These are phyloP conservation scores for Megaustenia siamemsis DNA, from an alignment of 2,888 invertebrate genomes.

Conservation along the genomic window DNA sequence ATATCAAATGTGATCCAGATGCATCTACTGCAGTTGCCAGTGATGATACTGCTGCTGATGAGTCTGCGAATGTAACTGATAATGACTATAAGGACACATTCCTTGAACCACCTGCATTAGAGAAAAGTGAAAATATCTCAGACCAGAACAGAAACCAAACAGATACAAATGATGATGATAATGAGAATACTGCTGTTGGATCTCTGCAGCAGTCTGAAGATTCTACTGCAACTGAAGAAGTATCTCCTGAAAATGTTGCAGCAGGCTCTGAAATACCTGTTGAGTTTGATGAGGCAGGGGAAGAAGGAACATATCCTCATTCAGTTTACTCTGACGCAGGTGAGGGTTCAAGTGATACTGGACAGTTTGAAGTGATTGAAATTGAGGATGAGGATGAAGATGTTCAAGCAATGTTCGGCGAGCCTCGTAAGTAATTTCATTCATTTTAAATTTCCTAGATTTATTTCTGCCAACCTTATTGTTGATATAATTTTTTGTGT, in stretches of 20 bases:
- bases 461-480: slow-evolving; percentile 32
- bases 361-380: slow-evolving; percentile 55
- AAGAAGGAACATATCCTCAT: slow-evolving; percentile 46
- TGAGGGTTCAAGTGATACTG: slow-evolving; percentile 51
- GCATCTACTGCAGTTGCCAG: slow-evolving; percentile 16
- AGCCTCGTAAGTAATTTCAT: slow-evolving; percentile 51
- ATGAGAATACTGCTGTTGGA: background rate
- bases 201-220: background rate
- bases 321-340: slow-evolving; percentile 49
- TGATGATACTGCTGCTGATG: slow-evolving; percentile 27
- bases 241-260: background rate
- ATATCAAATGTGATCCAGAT: slow-evolving; percentile 46
- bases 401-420: slow-evolving; percentile 52
- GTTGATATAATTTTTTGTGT: background rate
- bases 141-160: background rate
- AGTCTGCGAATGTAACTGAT: background rate
- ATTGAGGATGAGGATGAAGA: slow-evolving; percentile 56
- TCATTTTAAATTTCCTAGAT: background rate
- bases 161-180: slow-evolving; percentile 1
- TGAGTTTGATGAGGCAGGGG: slow-evolving; percentile 50
- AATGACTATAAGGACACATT: slow-evolving; percentile 49
- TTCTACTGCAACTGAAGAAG: background rate
- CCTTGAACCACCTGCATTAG: slow-evolving; percentile 34
- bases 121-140: background rate
- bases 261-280: slow-evolving; percentile 23